Conservation (phyloP, 2,888 invertebrate genomes). For the Rosalia funebris region DNA sequence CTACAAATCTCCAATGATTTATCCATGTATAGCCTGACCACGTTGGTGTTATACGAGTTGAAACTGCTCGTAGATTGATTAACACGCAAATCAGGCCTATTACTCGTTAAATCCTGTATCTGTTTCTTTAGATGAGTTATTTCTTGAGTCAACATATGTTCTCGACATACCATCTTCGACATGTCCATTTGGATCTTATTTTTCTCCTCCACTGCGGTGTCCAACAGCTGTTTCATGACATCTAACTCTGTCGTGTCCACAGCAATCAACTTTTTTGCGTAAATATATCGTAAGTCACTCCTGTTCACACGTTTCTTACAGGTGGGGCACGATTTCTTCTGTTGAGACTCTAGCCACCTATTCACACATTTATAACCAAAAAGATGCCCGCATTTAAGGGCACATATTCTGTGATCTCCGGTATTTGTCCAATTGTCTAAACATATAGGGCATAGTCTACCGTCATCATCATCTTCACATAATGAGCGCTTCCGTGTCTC, state of each 20-base stretch:
- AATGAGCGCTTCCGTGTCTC: slow-evolving; percentile 38
- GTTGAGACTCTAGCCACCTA: slow-evolving; percentile 74
- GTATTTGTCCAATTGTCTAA: slow-evolving; percentile 88
- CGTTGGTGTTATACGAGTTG: slow-evolving; percentile 10
- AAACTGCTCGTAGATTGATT: slow-evolving; percentile 6
- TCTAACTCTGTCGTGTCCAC: slow-evolving; percentile 84
- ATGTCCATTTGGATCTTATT: slow-evolving; percentile 72
- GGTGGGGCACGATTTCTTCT: slow-evolving; percentile 82
- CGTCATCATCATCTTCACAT: slow-evolving; percentile 68
- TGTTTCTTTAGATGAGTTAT: slow-evolving; percentile 50
- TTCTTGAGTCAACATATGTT: slow-evolving; percentile 62
- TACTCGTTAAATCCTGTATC: slow-evolving; percentile 41
- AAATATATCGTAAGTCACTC: slow-evolving; percentile 71
- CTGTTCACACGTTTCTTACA: slow-evolving; percentile 75
- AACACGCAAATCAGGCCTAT: slow-evolving; percentile 8
- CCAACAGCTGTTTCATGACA: slow-evolving; percentile 71
- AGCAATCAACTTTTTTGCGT: slow-evolving; percentile 79
- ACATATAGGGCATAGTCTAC: slow-evolving; percentile 86
- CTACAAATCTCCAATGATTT: slow-evolving; percentile 74
- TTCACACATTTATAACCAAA: slow-evolving; percentile 86
- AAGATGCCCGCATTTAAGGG: slow-evolving; percentile 91
- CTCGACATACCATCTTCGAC: slow-evolving; percentile 64
- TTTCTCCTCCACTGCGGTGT: slow-evolving; percentile 69
- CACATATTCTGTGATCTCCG: slow-evolving; percentile 86
- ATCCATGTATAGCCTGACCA: slow-evolving; percentile 68